Percentiles rank a stretch among this genome's conserved stretches.
phyloP scores from a whole-genome alignment of 1,140 invertebrate genomes.

The Calliopsis andreniformis region DNA sequence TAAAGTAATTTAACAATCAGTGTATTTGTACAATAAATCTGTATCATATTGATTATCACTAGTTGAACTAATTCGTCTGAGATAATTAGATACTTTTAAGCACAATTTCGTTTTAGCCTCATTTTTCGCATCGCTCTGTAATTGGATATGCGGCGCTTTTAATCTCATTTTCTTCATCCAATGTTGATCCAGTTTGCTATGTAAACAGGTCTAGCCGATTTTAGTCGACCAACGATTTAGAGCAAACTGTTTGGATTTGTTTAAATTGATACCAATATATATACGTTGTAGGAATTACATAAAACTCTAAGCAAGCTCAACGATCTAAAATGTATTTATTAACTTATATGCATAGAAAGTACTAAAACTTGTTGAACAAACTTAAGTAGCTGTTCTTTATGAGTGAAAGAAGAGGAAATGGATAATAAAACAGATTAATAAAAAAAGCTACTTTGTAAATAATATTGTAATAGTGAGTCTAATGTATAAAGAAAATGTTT shows the following conservation, averaged over 20 bases:
- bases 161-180: conserved; percentile 20
- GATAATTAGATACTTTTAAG: background rate
- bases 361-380: no score
- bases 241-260: background rate
- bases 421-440: background rate
- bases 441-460: background rate
- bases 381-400: no score
- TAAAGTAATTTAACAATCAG: no score
- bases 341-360: no score
- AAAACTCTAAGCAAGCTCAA: no score
- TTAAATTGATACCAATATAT: background rate
- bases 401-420: no score
- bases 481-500: background rate
- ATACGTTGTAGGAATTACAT: background rate
- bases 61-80: background rate
- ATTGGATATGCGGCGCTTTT: conserved; percentile 19
- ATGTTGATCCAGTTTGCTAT: conserved; percentile 6
- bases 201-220: background rate
- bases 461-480: background rate
- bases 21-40: no score
- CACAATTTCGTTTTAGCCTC: conserved; percentile 21
- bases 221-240: background rate
- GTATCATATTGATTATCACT: background rate
- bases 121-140: background rate
- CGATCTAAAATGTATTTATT: no score